Evolutionary conservation across 2,888 invertebrate genomes (phyloP).

Genomic region (Sinotaia quadrata): DNA sequence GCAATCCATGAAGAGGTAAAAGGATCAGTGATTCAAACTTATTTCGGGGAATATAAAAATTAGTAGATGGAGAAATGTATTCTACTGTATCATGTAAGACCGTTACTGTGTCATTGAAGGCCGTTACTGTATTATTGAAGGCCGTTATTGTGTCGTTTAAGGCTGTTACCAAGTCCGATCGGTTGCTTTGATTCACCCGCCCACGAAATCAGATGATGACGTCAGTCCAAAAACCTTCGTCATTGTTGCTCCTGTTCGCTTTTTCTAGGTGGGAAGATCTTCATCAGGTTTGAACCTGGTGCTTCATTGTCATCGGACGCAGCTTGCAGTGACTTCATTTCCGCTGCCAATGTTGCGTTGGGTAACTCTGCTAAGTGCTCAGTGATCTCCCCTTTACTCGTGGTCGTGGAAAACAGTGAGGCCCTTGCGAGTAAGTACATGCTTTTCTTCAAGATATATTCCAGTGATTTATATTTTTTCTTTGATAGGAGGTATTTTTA

Average conservation of each 20-base stretch:
- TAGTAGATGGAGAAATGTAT: no score
- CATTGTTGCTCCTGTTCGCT: background rate
- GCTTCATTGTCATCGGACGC: background rate
- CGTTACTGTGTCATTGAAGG: no score
- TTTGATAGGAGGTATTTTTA: no score
- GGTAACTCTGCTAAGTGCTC: conserved; percentile 10
- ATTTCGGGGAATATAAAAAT: no score
- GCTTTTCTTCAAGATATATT: no score
- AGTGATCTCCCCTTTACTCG: conserved; percentile 7
- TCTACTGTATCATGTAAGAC: no score
- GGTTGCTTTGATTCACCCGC: background rate
- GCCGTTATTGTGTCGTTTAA: no score
- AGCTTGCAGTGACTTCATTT: conserved; percentile 14
- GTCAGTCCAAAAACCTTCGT: background rate
- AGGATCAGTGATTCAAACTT: no score
- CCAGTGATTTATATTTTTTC: no score
- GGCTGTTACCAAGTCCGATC: no score
- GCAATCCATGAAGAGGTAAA: no score
- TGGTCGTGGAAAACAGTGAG: conserved; percentile 6
- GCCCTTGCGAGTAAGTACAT: conserved; percentile 2
- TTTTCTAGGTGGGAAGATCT: conserved; percentile 15
- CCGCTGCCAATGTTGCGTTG: background rate
- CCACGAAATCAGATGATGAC: background rate
- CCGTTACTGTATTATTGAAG: no score
- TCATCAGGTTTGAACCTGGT: background rate